Base-by-base conservation (phyloP, 2,797 vertebrate species). In the Cryptoblepharus egeriae region DNA sequence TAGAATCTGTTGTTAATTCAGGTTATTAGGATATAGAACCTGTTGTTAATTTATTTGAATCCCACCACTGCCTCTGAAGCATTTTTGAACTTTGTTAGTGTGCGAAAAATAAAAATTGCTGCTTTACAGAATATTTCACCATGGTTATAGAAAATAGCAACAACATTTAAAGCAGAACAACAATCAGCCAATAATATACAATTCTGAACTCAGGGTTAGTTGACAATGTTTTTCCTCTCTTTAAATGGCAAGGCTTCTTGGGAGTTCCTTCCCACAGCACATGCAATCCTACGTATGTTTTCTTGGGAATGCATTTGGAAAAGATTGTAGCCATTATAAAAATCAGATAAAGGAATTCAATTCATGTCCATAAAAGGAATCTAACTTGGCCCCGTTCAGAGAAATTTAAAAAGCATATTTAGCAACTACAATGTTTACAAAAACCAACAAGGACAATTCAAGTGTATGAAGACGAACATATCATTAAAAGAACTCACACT, bases 291-390 rank as follows among this genome's bases (percentile, higher is more conserved):
- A n/a, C n/a, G n/a, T n/a, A n/a, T n/a, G n/a, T n/a, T n/a, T n/a
- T n/a, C n/a, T n/a, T n/a, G n/a, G n/a, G n/a, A n/a, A n/a, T n/a
- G n/a, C n/a, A n/a, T n/a, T n/a, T n/a, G n/a, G n/a, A n/a, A n/a
- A n/a, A n/a, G n/a, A n/a, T n/a, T n/a, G n/a, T n/a, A n/a, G n/a
- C n/a, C n/a, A n/a, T n/a, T n/a, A n/a, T n/a, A n/a, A 22, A 52
- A 85, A 81, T 57, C 35, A 57, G 26, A 65, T 76, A 71, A 61
- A 69, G 35, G 15, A 57, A 65, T 80, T 64, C 35, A 57, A 65
- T 12, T 18, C 5, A 55, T 26, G 26, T 60, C n/a, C 32, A 75
- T n/a, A n/a, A 84, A 80, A 42, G 35, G 37, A 32, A 32, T 45
- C 58, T 65, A 18, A 64, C 35, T 45, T 16, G 24, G 22, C 4